phyloP scores from a whole-genome alignment of 2,113 vertebrate genomes.

The Uropsilus gracilis region DNA sequence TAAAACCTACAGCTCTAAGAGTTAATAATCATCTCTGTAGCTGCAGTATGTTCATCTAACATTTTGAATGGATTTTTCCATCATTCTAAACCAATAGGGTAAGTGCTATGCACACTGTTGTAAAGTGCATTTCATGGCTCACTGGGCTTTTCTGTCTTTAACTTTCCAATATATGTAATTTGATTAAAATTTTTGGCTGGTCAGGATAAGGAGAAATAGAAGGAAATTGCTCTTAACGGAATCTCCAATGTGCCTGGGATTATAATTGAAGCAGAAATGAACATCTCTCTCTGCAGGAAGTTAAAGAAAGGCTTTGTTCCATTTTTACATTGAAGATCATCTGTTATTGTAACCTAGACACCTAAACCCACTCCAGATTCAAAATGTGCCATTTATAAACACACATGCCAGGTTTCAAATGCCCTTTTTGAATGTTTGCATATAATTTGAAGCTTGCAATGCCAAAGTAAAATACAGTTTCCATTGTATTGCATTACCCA shows the following conservation, averaged over 20 bases:
- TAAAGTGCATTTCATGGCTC: constrained; percentile 67
- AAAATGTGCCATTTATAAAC: constrained; percentile 69
- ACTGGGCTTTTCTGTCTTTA: constrained; percentile 72
- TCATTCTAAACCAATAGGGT: constrained; percentile 61
- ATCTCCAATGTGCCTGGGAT: constrained; percentile 67
- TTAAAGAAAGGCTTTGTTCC: constrained; percentile 70
- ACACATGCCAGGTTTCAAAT: constrained; percentile 57
- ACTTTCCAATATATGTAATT: constrained; percentile 68
- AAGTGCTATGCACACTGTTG: constrained; percentile 12
- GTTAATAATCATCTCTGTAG: constrained; percentile 58
- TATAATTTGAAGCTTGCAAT: constrained; percentile 65
- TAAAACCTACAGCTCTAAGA: constrained; percentile 45
- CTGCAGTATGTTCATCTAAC: constrained; percentile 53
- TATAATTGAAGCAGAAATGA: constrained; percentile 65
- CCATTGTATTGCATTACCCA: constrained; percentile 25
- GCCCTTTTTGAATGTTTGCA: constrained; percentile 68
- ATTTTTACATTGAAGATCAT: constrained; percentile 63
- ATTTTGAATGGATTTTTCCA: constrained; percentile 62
- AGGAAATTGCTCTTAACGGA: constrained; percentile 58
- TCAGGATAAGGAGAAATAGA: constrained; percentile 52
- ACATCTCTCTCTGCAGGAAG: constrained; percentile 62
- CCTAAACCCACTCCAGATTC: constrained; percentile 68
- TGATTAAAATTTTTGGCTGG: constrained; percentile 68
- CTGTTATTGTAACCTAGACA: constrained; percentile 71
- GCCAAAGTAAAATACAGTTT: constrained; percentile 67